Evolutionary conservation across 2,113 vertebrate species (phyloP).

Genomic region (Budorcas taxicolor): DNA sequence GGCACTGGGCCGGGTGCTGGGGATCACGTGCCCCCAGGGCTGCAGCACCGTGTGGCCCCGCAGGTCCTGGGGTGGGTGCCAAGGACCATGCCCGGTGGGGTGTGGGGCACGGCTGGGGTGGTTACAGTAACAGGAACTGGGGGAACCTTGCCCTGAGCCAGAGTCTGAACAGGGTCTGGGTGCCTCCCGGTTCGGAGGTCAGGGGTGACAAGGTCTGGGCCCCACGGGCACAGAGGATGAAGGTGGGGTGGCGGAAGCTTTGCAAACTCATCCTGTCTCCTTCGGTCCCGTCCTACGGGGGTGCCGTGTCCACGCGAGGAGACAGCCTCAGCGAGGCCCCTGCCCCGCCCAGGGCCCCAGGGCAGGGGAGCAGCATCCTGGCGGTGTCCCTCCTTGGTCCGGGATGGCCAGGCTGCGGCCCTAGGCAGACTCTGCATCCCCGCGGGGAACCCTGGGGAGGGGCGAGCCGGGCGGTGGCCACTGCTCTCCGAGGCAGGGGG

Average conservation of each 20-base stretch:
- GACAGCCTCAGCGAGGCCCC: accelerated
- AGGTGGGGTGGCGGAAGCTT: accelerated
- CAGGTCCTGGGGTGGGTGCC: accelerated
- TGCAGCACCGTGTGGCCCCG: not conserved
- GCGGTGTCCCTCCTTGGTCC: accelerated
- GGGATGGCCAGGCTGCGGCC: accelerated
- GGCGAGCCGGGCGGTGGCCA: accelerated
- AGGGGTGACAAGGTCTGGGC: not conserved
- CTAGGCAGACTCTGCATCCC: accelerated
- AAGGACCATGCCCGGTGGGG: accelerated
- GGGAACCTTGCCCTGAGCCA: accelerated
- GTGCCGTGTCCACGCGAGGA: accelerated
- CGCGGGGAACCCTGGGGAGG: accelerated
- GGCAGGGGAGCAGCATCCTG: accelerated
- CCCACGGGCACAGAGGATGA: accelerated
- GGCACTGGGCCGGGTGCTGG: not conserved
- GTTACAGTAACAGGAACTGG: accelerated
- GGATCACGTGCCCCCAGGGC: not conserved
- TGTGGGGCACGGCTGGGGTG: not conserved
- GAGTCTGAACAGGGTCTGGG: accelerated
- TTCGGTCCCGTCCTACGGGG: accelerated
- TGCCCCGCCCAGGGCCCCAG: accelerated
- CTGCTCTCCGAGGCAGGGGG: accelerated
- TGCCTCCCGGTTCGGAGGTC: not conserved
- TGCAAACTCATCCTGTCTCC: accelerated